Base-by-base conservation (phyloP, 2,113 vertebrate species). In the Bos javanicus region DNA sequence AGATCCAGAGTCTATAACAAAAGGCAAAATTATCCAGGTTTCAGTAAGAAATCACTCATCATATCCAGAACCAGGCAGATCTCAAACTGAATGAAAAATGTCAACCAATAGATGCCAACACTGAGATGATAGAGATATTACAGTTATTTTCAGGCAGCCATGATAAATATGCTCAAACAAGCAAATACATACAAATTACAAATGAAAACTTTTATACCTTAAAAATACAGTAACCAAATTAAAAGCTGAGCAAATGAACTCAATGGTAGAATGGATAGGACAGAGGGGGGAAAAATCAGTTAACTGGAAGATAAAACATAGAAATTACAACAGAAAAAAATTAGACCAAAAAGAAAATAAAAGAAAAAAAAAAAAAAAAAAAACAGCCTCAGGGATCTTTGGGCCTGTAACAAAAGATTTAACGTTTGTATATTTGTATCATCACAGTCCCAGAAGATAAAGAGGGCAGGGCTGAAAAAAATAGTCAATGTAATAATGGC, bases 151-250 rank as follows among this genome's bases (percentile, higher is more conserved):
- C n/a, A 30, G 59, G 36, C 25, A 33, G 7, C 23, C 86, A 78
- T 17, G 4, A 26, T 76, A 86, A 87, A 59, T 57, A 57, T 11
- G 23, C 33, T 67, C 78, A 67, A 83, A 25, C 67, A 48, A 82
- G 36, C 52, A 96, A 82, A 59, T 59, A 60, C 12, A 52, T 54
- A 60, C 39, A 81, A 36, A 67, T 36, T 71, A 36, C 48, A 93
- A 90, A 86, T n/a, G 57, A 43, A 80, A 67, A 85, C 56, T 39
- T 92, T 85, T 67, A 92, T 19, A 84, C 80, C 78, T 80, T 86
- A 97, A 92, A 90, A 67, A 64, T 64, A 84, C 11, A 78, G 19
- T 50, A 89, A 54, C 80, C 12, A 36, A 67, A 52, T 26, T 60
- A 84, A 54, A 84, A 54, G 54, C 26, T 76, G 43, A 95, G 12